Base-by-base conservation (phyloP, 92 coral and sea anemone genomes). In the Chrysogorgia sp. region DNA sequence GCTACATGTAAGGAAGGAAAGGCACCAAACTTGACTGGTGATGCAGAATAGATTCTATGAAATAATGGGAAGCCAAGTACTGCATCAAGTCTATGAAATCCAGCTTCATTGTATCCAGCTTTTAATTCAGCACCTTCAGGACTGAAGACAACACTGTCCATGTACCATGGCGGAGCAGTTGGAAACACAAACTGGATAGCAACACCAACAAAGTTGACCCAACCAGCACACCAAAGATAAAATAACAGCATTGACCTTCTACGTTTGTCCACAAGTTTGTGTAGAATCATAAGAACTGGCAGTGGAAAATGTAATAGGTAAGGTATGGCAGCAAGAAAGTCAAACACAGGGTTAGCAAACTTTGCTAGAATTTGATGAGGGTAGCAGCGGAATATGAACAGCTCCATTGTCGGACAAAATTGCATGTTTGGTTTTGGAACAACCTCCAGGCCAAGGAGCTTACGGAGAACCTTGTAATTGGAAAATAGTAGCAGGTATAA, bases 131-230 rank as follows among this genome's bases (percentile, higher is more conserved):
- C 81, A 40, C 99, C 99, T 59, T 86, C 72, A 6, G 96, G 96
- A 79, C 93, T 77, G 76, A 91, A 96, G 3, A 96, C 99, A 25
- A 91, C 99, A 50, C 97, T 92, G 88, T 96, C 99, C 56, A 91
- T 96, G 83, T 89, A 96, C 99, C 99, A 96, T n/a, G 99, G 99
- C 34, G 99, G 99, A 8, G 97, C 88, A 40, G 99, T 96, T 0
- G 99, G 99, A 80, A 96, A 96, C 47, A 96, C 67, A 62, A 96
- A 87, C 74, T 96, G 99, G 64, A 96, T 90, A n/a, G 88, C 20
- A 14, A 90, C 85, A 48, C 96, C 97, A 28, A 96, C 77, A 17
- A 96, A 91, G 71, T 96, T 96, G 43, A 92, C 97, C 99, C 99
- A 96, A 32, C 99, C 99, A 9, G 97, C 97, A 75, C 93, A 85